A percentile compares a stretch with the other conserved stretches of the same genome.
phyloP scores from a whole-genome alignment of 2,888 invertebrate species.

The Dilophus febrilis region DNA sequence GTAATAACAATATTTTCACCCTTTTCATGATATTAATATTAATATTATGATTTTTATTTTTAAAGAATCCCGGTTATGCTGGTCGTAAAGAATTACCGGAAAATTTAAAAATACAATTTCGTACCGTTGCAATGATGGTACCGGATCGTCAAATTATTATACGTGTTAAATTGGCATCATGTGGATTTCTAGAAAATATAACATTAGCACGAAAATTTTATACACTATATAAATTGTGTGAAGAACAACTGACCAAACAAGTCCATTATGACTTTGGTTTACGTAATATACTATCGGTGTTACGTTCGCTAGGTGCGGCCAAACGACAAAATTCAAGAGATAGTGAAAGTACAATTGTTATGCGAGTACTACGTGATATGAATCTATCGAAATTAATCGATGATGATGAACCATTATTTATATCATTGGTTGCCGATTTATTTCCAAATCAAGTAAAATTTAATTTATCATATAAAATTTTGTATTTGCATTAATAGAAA shows the following conservation, averaged over 20 bases:
- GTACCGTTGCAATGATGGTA: conserved; percentile 98
- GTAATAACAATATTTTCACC: conserved; percentile 30
- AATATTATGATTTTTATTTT: neutral
- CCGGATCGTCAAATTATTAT: conserved; percentile 96
- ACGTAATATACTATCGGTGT: conserved; percentile 84
- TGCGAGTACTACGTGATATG: conserved; percentile 95
- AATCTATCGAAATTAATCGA: conserved; percentile 93
- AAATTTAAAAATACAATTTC: conserved; percentile 92
- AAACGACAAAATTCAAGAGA: conserved; percentile 84
- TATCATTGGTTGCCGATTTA: conserved; percentile 85
- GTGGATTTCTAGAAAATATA: conserved; percentile 91
- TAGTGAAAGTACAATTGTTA: conserved; percentile 88
- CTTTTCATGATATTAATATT: too few relatives aligned
- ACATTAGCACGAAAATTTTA: conserved; percentile 90
- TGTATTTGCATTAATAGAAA: neutral
- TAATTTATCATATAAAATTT: neutral
- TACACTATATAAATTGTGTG: conserved; percentile 89
- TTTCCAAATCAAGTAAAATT: conserved; percentile 49
- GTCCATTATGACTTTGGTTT: conserved; percentile 96
- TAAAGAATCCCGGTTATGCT: conserved; percentile 90
- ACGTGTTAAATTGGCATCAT: conserved; percentile 85
- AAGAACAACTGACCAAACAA: conserved; percentile 94
- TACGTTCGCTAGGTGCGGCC: conserved; percentile 80
- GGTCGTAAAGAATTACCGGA: conserved; percentile 92
- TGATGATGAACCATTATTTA: conserved; percentile 94